phyloP scores from a whole-genome alignment of 92 coral and sea anemone species.

The Siderastrea siderea region DNA sequence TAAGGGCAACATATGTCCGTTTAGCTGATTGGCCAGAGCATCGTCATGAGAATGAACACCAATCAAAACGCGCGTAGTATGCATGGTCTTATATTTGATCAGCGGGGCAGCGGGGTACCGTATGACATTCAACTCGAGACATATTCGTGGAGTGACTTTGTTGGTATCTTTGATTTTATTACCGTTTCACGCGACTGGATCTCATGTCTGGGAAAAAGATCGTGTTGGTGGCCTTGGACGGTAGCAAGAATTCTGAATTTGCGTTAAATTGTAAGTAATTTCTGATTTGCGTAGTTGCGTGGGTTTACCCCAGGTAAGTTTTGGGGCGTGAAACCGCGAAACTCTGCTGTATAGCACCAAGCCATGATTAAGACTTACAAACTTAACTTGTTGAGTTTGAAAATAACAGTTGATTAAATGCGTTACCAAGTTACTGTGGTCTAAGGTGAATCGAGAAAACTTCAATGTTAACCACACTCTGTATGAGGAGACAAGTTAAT shows the following conservation, averaged over 20 bases:
- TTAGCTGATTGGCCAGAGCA: slow-evolving; percentile 8
- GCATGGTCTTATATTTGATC: neutral
- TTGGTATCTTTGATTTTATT: neutral
- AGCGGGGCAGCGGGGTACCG: neutral
- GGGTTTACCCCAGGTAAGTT: neutral
- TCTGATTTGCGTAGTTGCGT: neutral
- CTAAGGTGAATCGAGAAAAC: too few relatives aligned
- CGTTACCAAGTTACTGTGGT: too few relatives aligned
- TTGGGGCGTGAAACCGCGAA: neutral
- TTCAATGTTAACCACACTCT: too few relatives aligned
- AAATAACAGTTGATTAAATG: neutral
- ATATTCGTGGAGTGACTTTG: neutral
- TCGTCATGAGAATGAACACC: neutral
- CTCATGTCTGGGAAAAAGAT: slow-evolving; percentile 33
- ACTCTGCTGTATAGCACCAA: neutral
- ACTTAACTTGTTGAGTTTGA: neutral
- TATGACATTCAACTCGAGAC: neutral
- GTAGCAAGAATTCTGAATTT: slow-evolving; percentile 55
- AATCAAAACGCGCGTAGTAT: slow-evolving; percentile 27
- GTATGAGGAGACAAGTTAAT: neutral
- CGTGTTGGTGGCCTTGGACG: slow-evolving; percentile 60
- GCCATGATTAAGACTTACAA: neutral
- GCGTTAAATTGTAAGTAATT: slow-evolving; percentile 68
- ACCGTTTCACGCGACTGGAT: neutral
- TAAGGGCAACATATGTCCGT: neutral